phyloP scores from a whole-genome alignment of 64 coral and sea anemone species.

The Dendronephthya gigantea region DNA sequence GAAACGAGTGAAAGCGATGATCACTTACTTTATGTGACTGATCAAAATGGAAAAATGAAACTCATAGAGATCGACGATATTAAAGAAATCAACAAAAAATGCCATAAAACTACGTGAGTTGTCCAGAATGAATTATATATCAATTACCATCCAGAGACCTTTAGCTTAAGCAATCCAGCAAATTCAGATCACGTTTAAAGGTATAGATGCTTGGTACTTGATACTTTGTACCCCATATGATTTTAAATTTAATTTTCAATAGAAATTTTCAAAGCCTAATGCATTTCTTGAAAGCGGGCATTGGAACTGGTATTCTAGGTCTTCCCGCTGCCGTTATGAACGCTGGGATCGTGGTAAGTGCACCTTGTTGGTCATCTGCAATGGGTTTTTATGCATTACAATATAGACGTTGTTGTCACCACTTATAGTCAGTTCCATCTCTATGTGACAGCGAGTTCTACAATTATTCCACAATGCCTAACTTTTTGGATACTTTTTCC shows the following conservation, averaged over 20 bases:
- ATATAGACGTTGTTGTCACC: no score
- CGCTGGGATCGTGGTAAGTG: not conserved
- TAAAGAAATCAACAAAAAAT: not conserved
- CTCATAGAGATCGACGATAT: not conserved
- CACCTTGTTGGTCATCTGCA: not conserved
- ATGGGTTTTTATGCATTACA: no score
- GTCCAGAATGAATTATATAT: no score
- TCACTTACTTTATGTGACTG: not conserved
- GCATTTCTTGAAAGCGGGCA: not conserved
- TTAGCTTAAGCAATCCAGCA: no score
- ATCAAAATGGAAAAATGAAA: not conserved
- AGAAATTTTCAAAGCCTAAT: constrained; percentile 6
- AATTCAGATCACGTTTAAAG: no score
- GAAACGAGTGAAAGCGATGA: not conserved
- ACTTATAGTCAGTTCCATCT: no score
- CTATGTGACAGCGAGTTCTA: no score
- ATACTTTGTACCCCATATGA: no score
- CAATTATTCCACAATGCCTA: no score
- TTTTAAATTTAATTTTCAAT: not conserved
- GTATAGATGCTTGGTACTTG: no score
- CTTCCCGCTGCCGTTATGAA: constrained; percentile 5
- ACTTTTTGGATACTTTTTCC: no score
- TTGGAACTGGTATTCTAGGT: constrained; percentile 4
- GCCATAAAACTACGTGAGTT: not conserved
- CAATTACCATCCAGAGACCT: not conserved